Evolutionary conservation across 2,888 invertebrate genomes (phyloP).

Genomic region (Pandemis corylana): DNA sequence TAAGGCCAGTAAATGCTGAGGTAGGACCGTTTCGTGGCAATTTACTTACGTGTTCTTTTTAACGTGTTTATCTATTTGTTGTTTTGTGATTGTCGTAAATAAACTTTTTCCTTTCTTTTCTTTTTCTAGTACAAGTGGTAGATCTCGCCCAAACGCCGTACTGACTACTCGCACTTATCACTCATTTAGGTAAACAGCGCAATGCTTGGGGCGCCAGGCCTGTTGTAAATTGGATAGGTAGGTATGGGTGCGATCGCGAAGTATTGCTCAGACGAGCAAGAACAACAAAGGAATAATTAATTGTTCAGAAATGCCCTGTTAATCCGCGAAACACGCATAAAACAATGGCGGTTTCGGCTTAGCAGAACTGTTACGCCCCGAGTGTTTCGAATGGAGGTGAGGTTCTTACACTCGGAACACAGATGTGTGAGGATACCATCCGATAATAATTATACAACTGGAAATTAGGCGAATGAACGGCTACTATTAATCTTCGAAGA

Average conservation of each 20-base stretch:
- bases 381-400: not conserved
- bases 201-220: too few relatives aligned
- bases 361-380: constrained; percentile 5
- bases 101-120: too few relatives aligned
- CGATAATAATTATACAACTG: not conserved
- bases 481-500: not conserved
- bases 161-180: too few relatives aligned
- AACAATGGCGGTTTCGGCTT: not conserved
- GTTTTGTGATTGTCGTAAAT: too few relatives aligned
- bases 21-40: too few relatives aligned
- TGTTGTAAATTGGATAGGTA: not conserved
- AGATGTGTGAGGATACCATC: not conserved
- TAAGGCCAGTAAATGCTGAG: too few relatives aligned
- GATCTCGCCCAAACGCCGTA: too few relatives aligned
- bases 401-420: not conserved
- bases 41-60: too few relatives aligned
- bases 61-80: too few relatives aligned
- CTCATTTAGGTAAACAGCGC: too few relatives aligned
- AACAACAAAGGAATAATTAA: constrained; percentile 4
- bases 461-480: not conserved
- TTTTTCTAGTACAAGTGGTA: too few relatives aligned
- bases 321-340: not conserved
- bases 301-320: constrained; percentile 10
- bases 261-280: constrained; percentile 4
- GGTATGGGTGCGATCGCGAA: not conserved